phyloP scores from a whole-genome alignment of 30 jellyfish, hydroid and myxozoan genomes.

The Aurelia coerulea region DNA sequence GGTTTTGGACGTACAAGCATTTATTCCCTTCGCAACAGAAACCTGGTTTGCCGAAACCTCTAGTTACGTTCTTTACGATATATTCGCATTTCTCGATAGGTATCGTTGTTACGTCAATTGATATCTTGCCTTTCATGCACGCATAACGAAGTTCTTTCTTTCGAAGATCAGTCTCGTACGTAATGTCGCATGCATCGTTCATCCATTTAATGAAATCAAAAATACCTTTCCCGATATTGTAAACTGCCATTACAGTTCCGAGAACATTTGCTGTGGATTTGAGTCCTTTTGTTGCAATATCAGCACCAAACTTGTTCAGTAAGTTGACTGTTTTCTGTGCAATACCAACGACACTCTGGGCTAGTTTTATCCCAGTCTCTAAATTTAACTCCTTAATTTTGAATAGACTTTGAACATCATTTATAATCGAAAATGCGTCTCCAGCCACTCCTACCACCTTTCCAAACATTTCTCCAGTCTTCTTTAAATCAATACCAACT shows the following conservation, averaged over 20 bases:
- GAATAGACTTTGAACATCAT: constrained; percentile 67
- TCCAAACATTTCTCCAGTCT: constrained; percentile 71
- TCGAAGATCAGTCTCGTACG: constrained; percentile 59
- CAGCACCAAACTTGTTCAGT: constrained; percentile 80
- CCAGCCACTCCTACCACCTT: constrained; percentile 69
- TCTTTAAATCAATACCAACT: constrained; percentile 74
- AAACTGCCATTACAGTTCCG: constrained; percentile 52
- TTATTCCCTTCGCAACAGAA: constrained; percentile 75
- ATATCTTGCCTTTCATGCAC: constrained; percentile 69
- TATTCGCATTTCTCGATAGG: constrained; percentile 69
- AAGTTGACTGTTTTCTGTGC: constrained; percentile 50
- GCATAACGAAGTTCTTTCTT: constrained; percentile 57
- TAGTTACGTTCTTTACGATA: constrained; percentile 27
- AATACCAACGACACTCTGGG: constrained; percentile 54
- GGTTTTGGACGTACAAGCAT: constrained; percentile 73
- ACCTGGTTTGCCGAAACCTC: constrained; percentile 72
- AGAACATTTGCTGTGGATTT: constrained; percentile 14
- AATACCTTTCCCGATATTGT: constrained; percentile 81
- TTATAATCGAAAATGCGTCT: constrained; percentile 46
- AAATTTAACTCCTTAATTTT: constrained; percentile 77
- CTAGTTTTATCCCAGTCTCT: constrained; percentile 71
- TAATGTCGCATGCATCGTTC: constrained; percentile 87
- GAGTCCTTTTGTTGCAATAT: constrained; percentile 58
- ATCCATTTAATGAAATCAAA: constrained; percentile 82
- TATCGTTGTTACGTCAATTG: constrained; percentile 45